Evolutionary conservation across 2,113 vertebrate species (phyloP).

Genomic region (Panurus biarmicus): DNA sequence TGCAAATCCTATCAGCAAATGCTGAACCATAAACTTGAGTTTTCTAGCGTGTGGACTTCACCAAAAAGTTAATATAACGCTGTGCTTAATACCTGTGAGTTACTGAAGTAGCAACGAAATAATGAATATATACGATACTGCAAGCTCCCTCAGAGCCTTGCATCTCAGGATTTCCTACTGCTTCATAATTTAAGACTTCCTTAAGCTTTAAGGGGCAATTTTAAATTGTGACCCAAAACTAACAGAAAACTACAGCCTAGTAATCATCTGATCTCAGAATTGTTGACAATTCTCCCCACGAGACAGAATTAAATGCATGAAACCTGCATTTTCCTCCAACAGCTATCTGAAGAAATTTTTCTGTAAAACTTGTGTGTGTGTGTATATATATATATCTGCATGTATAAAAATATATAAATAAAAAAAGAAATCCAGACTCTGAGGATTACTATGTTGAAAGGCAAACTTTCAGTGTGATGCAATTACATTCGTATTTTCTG

Average conservation of each 20-base stretch:
- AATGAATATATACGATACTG: not conserved
- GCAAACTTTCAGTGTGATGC: not conserved
- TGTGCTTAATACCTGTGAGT: not conserved
- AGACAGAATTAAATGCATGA: not conserved
- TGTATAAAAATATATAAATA: not conserved
- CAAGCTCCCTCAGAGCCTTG: not conserved
- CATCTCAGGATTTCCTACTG: not conserved
- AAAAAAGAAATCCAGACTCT: not conserved
- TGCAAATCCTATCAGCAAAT: conserved; percentile 37
- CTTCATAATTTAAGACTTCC: not conserved
- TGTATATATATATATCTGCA: not conserved
- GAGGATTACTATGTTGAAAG: not conserved
- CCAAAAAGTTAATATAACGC: not conserved
- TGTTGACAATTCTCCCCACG: not conserved
- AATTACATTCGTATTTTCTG: not conserved
- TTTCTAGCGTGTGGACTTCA: not conserved
- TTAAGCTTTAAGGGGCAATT: conserved; percentile 5
- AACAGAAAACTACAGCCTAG: not conserved
- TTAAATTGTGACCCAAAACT: not conserved
- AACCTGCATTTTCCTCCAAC: not conserved
- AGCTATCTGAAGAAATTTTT: not conserved
- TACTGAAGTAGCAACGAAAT: conserved; percentile 12
- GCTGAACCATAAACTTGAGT: not conserved
- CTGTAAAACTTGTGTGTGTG: not conserved
- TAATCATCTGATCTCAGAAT: not conserved